Evolutionary conservation across 2,797 vertebrate genomes (phyloP), one percentile per base, ranked within the genome.

Genomic region (Cynodonichthys magdalenae): DNA sequence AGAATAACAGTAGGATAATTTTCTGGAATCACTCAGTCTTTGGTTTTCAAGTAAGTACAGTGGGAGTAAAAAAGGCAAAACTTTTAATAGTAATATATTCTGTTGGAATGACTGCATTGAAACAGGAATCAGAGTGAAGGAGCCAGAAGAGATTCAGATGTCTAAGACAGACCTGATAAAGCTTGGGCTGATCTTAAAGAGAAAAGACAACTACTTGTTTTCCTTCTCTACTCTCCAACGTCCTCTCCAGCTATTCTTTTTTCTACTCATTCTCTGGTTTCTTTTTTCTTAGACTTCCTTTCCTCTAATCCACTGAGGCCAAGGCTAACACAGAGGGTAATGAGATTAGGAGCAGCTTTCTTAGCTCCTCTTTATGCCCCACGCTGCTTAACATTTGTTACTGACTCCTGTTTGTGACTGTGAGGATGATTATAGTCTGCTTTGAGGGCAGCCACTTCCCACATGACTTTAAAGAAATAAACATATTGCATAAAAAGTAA

Each of bases 241-340:
- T 61, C 46, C 46, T 36, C 29, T 27, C 18, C 15, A 45, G 51
- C 46, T 17, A 18, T 60, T 49, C 31, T 8, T 44, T 44, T n/a
- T 45, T 27, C 48, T 49, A 41, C 45, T 15, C 20, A 9, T 27
- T 66, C 49, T 28, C 41, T 49, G 46, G 51, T 59, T 58, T 59
- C 56, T 71, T 55, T 29, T 60, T 59, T 54, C 29, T 31, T 51
- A 62, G 11, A 15, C 29, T 49, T 52, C 39, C 63, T 6, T 56
- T 78, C 14, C 51, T 73, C 59, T 87, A 83, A 87, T 88, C 79
- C 84, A 68, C 74, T 66, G 76, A 83, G 81, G 75, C 71, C 19
- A 74, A 64, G 75, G 81, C 79, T 82, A 84, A 84, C 71, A 83
- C 72, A 58, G 76, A 46, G 68, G 80, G 71, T 86, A 90, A 90